These are phyloP conservation scores for Elgaria multicarinata DNA, from an alignment of 2,113 vertebrate genomes.

Conservation along the genomic window DNA sequence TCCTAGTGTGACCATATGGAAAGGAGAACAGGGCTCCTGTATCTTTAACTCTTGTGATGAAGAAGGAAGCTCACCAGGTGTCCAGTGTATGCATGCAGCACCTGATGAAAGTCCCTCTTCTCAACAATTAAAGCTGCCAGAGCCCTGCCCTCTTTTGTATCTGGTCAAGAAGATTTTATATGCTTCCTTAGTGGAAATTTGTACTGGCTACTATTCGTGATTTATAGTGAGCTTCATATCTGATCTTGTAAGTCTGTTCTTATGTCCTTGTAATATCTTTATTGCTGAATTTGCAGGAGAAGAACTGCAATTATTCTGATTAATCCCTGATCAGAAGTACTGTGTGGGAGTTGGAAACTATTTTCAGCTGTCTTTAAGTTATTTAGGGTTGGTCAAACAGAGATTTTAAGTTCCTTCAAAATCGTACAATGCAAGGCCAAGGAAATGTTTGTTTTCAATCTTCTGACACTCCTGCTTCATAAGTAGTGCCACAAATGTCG, in stretches of 20 bases:
- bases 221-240: not conserved
- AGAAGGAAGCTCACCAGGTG: too few relatives aligned
- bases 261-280: not conserved
- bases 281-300: not conserved
- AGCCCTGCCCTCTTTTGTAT: too few relatives aligned
- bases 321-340: not conserved
- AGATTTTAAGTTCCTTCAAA: conserved; percentile 22
- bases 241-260: not conserved
- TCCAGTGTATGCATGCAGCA: too few relatives aligned
- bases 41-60: too few relatives aligned
- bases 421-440: not conserved
- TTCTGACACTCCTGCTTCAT: not conserved
- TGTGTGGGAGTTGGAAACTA: fast-evolving
- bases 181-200: not conserved
- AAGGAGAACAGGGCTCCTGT: too few relatives aligned
- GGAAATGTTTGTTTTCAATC: not conserved
- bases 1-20: too few relatives aligned
- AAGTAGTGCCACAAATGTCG: not conserved
- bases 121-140: too few relatives aligned
- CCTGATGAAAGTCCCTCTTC: too few relatives aligned
- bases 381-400: not conserved
- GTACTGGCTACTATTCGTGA: too few relatives aligned
- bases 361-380: not conserved
- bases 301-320: not conserved
- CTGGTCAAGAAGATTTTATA: too few relatives aligned